phyloP scores from a whole-genome alignment of 2,113 vertebrate species.

The Equus quagga region DNA sequence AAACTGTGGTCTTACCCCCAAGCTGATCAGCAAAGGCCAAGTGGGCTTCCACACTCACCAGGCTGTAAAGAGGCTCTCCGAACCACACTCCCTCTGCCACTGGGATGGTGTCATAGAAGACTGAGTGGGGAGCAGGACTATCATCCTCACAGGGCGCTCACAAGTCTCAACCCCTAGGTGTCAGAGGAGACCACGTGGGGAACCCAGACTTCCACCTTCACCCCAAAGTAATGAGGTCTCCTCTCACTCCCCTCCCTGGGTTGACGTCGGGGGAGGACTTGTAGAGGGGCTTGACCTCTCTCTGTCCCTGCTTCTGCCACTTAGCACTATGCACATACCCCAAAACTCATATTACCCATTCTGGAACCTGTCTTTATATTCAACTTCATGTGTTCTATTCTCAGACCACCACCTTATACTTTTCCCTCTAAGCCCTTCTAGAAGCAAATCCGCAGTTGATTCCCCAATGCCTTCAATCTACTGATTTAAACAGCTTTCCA shows the following conservation, averaged over 20 bases:
- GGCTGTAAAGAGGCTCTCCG: background rate
- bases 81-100: background rate
- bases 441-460: background rate
- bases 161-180: background rate
- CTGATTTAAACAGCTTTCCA: background rate
- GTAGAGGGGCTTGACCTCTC: too few species aligned
- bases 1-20: background rate
- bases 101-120: background rate
- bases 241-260: background rate
- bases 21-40: background rate
- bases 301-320: background rate
- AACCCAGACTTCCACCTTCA: background rate
- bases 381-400: background rate
- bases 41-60: background rate
- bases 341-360: background rate
- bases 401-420: background rate
- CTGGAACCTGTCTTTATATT: background rate
- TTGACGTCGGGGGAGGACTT: background rate
- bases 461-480: background rate
- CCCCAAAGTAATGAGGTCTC: background rate
- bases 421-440: background rate
- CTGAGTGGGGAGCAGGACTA: background rate
- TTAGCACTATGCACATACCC: background rate
- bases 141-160: background rate
- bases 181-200: background rate